Evolutionary conservation across 1,140 invertebrate genomes (phyloP).

Genomic region (Babylonia areolata): DNA sequence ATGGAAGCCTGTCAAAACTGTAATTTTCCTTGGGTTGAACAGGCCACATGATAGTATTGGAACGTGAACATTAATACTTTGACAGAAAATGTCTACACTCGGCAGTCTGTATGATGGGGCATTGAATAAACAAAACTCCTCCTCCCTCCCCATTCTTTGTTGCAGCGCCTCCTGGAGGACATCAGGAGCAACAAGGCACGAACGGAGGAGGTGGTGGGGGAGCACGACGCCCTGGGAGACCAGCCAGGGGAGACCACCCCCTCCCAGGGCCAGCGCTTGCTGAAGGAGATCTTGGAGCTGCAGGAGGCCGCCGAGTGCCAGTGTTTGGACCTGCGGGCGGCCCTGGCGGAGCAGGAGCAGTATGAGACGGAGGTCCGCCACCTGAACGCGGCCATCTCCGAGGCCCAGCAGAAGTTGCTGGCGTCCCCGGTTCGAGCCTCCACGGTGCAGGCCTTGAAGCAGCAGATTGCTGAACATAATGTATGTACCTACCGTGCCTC

Average conservation of each 20-base stretch:
- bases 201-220: constrained; percentile 59
- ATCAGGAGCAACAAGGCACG: constrained; percentile 62
- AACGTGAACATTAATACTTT: no score
- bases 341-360: constrained; percentile 84
- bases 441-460: constrained; percentile 88
- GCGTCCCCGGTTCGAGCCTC: constrained; percentile 86
- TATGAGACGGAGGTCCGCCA: constrained; percentile 65
- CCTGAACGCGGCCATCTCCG: constrained; percentile 83
- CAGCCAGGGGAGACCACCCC: constrained; percentile 47
- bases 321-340: constrained; percentile 79
- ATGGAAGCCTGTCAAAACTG: no score
- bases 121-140: no score
- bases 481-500: constrained; percentile 84
- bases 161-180: constrained; percentile 68
- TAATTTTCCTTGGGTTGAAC: no score
- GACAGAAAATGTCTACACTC: no score
- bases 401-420: constrained; percentile 92
- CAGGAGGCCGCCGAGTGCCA: constrained; percentile 61
- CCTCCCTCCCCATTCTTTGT: neutral
- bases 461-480: constrained; percentile 90
- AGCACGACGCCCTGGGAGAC: constrained; percentile 47
- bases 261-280: constrained; percentile 50
- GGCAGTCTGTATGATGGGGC: no score
- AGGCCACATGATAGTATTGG: no score
- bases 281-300: constrained; percentile 62